Base-by-base conservation (phyloP, 2,113 vertebrate genomes). In the Hydropotes inermis region DNA sequence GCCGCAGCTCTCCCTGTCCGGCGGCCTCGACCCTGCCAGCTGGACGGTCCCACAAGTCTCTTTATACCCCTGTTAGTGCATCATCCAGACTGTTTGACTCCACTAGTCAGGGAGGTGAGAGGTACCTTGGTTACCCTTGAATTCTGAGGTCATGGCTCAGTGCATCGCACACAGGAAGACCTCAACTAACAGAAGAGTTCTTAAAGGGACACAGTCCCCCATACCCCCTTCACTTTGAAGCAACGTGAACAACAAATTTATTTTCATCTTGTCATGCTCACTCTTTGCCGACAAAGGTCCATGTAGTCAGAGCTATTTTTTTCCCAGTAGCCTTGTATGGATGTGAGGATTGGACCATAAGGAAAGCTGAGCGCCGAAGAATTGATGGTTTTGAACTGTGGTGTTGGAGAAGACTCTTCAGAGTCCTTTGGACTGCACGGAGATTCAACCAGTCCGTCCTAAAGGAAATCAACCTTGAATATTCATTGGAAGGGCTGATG, bases 61-160 rank as follows among this genome's bases (percentile, higher is more conserved):
- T 28, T 11, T 9, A 1, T 16, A 2, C 3, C 2, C 58, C 33
- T 76, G 1, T 27, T 33, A 54, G 61, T 23, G 2, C 2, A 1
- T 81, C 10, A 8, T 15, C 25, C 1, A 1, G 30, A 3, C 6
- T 36, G 1, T 52, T 39, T 23, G 1, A n/a, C 47, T 30, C 50
- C 0, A 1, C 10, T 14, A 11, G 83, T 6, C 28, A 13, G 16
- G 27, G 16, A 45, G 10, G 33, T 3, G 25, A 43, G 3, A 4
- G 33, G 36, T 50, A 4, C 54, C 52, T 61, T 45, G 61, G 45
- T 43, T 43, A 64, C 67, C 45, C 85, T 21, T 39, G 25, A 79
- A 25, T 84, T 67, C 54, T 55, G 2, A n/a, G 54, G 23, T 50
- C 2, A 0, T 30, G 33, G 36, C 17, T 28, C 1, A 50, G 27